Conservation (phyloP, 2,888 invertebrate genomes). For the Cosmia pyralina region DNA sequence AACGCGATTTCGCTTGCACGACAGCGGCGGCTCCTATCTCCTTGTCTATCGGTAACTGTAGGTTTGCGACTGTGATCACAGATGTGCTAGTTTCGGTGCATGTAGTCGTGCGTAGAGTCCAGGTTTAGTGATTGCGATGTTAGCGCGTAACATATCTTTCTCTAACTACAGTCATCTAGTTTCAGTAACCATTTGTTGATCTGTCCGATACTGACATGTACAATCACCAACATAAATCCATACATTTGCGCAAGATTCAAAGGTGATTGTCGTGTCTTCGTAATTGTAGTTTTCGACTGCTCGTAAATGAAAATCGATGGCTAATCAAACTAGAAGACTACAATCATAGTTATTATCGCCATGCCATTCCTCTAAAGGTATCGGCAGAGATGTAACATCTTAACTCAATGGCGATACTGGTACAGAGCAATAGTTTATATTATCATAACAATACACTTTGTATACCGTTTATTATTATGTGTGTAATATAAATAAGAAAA, state of each 20-base stretch:
- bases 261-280: not conserved
- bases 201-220: not conserved
- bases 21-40: too few relatives aligned
- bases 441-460: not conserved
- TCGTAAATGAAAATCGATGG: not conserved
- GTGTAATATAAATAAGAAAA: constrained; percentile 3
- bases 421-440: constrained; percentile 1
- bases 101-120: too few relatives aligned
- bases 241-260: not conserved
- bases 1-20: too few relatives aligned
- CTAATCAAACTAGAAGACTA: constrained; percentile 6
- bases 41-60: too few relatives aligned
- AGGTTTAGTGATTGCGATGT: too few relatives aligned
- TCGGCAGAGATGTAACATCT: not conserved
- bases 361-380: not conserved
- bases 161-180: not conserved
- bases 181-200: constrained; percentile 7
- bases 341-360: not conserved
- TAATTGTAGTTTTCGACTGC: not conserved
- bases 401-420: not conserved
- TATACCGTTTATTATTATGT: constrained; percentile 8
- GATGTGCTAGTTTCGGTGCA: too few relatives aligned
- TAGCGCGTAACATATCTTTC: too few relatives aligned
- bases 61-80: too few relatives aligned
- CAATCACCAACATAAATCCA: not conserved